Evolutionary conservation across 1,140 invertebrate genomes (phyloP).

Genomic region (Octopus sinensis): DNA sequence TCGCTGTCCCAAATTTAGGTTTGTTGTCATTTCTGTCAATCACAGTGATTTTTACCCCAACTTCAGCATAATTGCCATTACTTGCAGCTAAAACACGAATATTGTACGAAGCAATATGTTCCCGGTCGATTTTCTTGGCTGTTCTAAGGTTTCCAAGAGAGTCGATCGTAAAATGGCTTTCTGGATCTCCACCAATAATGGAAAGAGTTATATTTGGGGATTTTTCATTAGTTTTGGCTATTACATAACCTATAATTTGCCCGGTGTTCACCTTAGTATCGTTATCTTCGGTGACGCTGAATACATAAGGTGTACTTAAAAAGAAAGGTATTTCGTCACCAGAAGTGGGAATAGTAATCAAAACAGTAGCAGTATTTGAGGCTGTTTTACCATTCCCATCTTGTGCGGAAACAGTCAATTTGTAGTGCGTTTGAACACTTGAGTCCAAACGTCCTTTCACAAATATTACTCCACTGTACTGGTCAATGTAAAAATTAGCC

Average conservation of each 20-base stretch:
- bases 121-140: constrained; percentile 47
- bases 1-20: constrained; percentile 72
- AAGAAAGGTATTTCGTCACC: constrained; percentile 37
- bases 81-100: constrained; percentile 45
- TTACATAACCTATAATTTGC: constrained; percentile 74
- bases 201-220: constrained; percentile 66
- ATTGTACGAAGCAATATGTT: constrained; percentile 34
- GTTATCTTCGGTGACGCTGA: constrained; percentile 75
- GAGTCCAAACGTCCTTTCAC: constrained; percentile 29
- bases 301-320: constrained; percentile 67
- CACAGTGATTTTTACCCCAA: constrained; percentile 47
- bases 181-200: constrained; percentile 73
- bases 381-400: constrained; percentile 35
- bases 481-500: constrained; percentile 40
- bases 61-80: constrained; percentile 31
- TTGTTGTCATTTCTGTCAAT: constrained; percentile 90
- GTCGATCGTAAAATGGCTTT: constrained; percentile 52
- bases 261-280: constrained; percentile 60
- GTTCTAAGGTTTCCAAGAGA: constrained; percentile 53
- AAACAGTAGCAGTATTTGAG: constrained; percentile 30
- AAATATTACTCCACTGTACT: constrained; percentile 34
- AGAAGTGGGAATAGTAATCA: constrained; percentile 34
- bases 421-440: constrained; percentile 23
- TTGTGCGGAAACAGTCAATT: constrained; percentile 29
- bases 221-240: constrained; percentile 58